Evolutionary conservation across 2,113 vertebrate species (phyloP), one percentile per base, ranked within the genome.

Genomic region (Laticauda laticaudata): DNA sequence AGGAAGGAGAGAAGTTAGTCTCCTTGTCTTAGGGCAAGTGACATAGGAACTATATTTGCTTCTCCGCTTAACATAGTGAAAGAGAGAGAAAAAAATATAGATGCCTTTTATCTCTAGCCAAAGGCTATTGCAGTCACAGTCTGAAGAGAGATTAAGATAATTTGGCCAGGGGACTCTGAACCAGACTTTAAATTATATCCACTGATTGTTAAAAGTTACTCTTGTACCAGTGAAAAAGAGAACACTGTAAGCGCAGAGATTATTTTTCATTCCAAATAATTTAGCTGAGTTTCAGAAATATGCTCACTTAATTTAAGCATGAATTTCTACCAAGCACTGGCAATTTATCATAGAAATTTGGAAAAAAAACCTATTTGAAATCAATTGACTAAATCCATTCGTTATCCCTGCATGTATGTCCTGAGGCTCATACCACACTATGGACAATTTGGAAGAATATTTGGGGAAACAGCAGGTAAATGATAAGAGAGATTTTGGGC

Each of bases 181-280:
- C 64, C 10, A 95, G 95, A 93, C 24, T 93, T 85, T 95, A 94
- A 92, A 93, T 5, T 92, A 18, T 75, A 9, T 95, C 18, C 93
- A 87, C 95, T 95, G 94, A 94, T 93, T 95, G 87, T 54, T 92
- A 91, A 10, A 92, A 91, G 2, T 53, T 88, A 95, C 90, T n/a
- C 21, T 12, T 26, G 89, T 94, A 94, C 55, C 95, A 96, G 89
- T 61, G 94, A 89, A 86, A 89, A 85, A 94, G 94, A 34, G 43
- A 43, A 92, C 61, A 21, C 24, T 91, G 94, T 87, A 69, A 94
- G 94, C 61, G 5, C 45, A 91, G 8, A 95, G 55, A 94, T 93
- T 93, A 92, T 93, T 94, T 96, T 95, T 59, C 95, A 96, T 93
- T 11, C 15, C 93, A 94, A 90, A 93, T 91, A 0, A 93, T 95